These are phyloP conservation scores for Steinernema khuongi DNA, from an alignment of 1,140 invertebrate species.

Conservation along the genomic window DNA sequence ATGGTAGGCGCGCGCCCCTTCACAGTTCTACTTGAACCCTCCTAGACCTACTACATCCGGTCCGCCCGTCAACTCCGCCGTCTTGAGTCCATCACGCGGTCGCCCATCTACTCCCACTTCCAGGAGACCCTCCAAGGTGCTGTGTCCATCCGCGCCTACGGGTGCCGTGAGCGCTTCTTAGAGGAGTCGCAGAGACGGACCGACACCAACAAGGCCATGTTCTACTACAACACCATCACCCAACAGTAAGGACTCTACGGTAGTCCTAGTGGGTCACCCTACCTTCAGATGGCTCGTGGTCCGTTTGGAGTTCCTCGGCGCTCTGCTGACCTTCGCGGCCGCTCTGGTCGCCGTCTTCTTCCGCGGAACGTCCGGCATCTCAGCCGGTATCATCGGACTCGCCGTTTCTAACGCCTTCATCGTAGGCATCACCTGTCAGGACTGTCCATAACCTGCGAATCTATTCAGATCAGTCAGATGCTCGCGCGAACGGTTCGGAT, in stretches of 20 bases:
- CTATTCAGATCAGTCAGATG: constrained; percentile 28
- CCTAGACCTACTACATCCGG: constrained; percentile 60
- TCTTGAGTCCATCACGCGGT: constrained; percentile 61
- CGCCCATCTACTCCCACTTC: constrained; percentile 62
- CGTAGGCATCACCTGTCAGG: constrained; percentile 1
- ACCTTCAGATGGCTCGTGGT: constrained; percentile 60
- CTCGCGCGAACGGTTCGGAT: constrained; percentile 29
- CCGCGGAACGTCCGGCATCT: constrained; percentile 60
- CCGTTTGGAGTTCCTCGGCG: constrained; percentile 62
- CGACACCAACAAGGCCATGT: not conserved
- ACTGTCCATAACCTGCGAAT: not conserved
- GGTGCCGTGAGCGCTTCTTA: not conserved
- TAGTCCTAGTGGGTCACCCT: not conserved
- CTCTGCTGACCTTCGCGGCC: constrained; percentile 61
- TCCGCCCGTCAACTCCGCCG: constrained; percentile 62
- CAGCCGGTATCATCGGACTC: constrained; percentile 63
- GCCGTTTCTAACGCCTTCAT: constrained; percentile 55
- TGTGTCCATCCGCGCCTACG: constrained; percentile 60
- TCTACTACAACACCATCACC: not conserved
- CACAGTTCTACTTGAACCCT: not conserved
- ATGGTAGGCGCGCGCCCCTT: not conserved
- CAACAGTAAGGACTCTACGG: not conserved
- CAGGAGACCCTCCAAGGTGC: constrained; percentile 61
- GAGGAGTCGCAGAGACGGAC: not conserved
- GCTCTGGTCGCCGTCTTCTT: constrained; percentile 59